Evolutionary conservation across 2,797 vertebrate species (phyloP), one percentile per base, ranked within the genome.

Genomic region (Enteromius paludinosus): DNA sequence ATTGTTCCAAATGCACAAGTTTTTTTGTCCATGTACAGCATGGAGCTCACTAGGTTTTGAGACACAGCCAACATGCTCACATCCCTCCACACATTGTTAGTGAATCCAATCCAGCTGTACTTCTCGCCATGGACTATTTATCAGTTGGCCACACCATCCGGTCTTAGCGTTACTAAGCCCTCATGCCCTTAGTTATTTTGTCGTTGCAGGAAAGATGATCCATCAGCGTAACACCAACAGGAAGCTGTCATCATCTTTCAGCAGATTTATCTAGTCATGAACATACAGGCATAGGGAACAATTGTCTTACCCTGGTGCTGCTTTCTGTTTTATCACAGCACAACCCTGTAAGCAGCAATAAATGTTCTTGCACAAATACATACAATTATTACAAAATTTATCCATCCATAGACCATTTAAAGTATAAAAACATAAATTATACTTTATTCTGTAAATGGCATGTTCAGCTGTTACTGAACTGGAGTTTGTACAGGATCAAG

Each of bases 51-150:
- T 70, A 7, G 18, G 14, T 54, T 35, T 43, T n/a, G 66, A 79
- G 18, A 70, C 35, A 20, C 54, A 25, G 52, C 54, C 79, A 71
- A 62, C 47, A 15, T 80, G 35, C 61, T 81, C 20, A 72, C 69
- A 43, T 61, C 38, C 20, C 79, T 81, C 20, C 56, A 72, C 56
- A 45, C 43, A 61, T 33, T 71, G 52, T 72, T 59, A 79, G 14
- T 30, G 49, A 59, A 79, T 72, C 20, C 54, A 12, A 35, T 49
- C 52, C 79, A 81, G 68, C 79, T 72, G 38, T 70, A 45, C 52
- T n/a, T 45, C 9, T 47, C 18, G 2, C 78, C 12, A 0, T 3
- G 45, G 38, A 28, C 41, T 54, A 62, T 72, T 62, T 49, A 72
- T 61, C 41, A 33, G 41, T 71, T 81, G 14, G 79, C 56, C 17